Evolutionary conservation across 2,113 vertebrate genomes (phyloP), one percentile per base, ranked within the genome.

Genomic region (Hemiprocne comata): DNA sequence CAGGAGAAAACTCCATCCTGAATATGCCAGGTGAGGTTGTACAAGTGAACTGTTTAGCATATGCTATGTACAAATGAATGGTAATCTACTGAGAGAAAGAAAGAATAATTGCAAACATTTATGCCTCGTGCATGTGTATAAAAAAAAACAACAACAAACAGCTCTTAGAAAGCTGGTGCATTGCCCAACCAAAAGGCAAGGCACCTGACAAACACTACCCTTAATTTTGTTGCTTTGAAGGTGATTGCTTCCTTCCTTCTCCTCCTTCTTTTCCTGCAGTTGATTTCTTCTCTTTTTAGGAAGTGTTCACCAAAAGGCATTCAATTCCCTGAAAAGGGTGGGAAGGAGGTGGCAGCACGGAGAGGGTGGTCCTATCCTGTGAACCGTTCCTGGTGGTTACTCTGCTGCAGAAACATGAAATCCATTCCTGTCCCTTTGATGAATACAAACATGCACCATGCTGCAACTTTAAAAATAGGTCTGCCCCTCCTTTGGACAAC

Each of bases 211-310:
- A 92, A 91, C 79, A 13, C 80, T 75, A 95, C 78, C 95, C 91
- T 74, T 90, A 91, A 96, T 96, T 95, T 97, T 93, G 81, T 76
- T 0, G 19, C 90, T 95, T 96, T 94, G 64, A 91, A 97, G 94
- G 92, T 96, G 94, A 96, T 95, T 96, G 70, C 95, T 96, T 97
- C 94, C 91, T 93, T 95, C 94, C 95, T 87, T 96, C 85, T 83
- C 91, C 92, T 95, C 94, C 95, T 87, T 96, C 85, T 83, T 90
- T 95, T 94, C 85, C 86, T 91, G 91, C 69, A 73, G 94, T 96
- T 95, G 54, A 95, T 96, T 92, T 95, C 89, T 91, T 93, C 78
- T 93, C 83, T 91, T 83, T 91, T 93, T 79, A 93, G 83, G 81
- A 96, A 85, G 76, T 50, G 79, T 85, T 96, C 86, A 73, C 94